Conservation (phyloP, 64 coral and sea anemone genomes). For the Acropora yongei region DNA sequence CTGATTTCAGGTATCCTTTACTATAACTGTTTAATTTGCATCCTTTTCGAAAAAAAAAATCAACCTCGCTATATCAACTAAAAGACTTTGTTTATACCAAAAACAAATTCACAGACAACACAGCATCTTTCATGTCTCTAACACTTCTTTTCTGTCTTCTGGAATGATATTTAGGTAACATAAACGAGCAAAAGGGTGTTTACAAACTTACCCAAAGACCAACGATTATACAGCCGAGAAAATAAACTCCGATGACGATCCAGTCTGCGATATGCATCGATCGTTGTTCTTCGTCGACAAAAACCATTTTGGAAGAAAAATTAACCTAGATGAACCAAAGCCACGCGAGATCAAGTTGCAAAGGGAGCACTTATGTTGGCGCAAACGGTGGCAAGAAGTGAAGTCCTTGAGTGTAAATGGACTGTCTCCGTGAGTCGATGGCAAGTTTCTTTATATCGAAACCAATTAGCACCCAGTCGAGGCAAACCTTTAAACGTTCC, state of each 20-base stretch:
- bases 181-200: not conserved
- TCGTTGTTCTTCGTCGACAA: not conserved
- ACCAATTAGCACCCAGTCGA: not conserved
- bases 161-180: too few species aligned
- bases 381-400: not conserved
- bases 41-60: too few species aligned
- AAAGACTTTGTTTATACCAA: too few species aligned
- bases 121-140: too few species aligned
- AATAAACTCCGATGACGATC: conserved; percentile 18
- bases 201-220: conserved; percentile 19
- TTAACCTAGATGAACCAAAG: not conserved
- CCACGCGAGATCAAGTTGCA: not conserved
- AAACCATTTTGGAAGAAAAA: not conserved
- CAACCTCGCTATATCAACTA: too few species aligned
- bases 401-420: not conserved
- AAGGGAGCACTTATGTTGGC: not conserved
- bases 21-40: too few species aligned
- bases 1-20: too few species aligned
- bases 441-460: not conserved
- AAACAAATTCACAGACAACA: too few species aligned
- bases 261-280: not conserved
- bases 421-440: not conserved
- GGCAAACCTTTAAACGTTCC: not conserved
- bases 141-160: not conserved
- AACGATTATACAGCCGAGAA: conserved; percentile 15